A percentile compares a stretch with the other conserved stretches of the same genome.
These are phyloP conservation scores for Trididemnum miniatum DNA, from an alignment of 23 tunicate genomes.

Conservation along the genomic window DNA sequence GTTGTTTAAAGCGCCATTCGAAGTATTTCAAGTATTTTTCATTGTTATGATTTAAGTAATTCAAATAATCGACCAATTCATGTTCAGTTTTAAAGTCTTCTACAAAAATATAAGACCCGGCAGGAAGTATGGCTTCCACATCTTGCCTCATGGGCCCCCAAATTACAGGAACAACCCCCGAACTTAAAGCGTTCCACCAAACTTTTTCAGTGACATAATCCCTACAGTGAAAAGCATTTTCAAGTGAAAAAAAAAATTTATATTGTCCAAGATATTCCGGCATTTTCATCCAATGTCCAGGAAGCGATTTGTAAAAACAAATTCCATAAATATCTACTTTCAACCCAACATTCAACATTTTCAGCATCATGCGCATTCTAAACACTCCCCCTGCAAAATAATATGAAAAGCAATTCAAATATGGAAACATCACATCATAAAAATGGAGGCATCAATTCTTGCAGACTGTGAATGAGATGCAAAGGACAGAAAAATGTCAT, in stretches of 20 bases:
- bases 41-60: constrained; percentile 33
- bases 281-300: constrained; percentile 26
- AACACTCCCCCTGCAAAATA: neutral
- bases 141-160: constrained; percentile 56
- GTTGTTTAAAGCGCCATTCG: constrained; percentile 25
- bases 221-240: constrained; percentile 57
- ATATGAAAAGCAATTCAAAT: too few species aligned
- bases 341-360: constrained; percentile 8
- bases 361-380: neutral
- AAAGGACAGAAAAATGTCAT: too few species aligned
- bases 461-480: too few species aligned
- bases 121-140: constrained; percentile 33
- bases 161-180: constrained; percentile 61
- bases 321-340: constrained; percentile 33
- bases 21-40: constrained; percentile 31
- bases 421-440: too few species aligned
- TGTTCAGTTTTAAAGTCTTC: constrained; percentile 45
- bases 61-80: constrained; percentile 21
- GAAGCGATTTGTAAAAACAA: constrained; percentile 6
- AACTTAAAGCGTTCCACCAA: constrained; percentile 36
- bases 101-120: constrained; percentile 41
- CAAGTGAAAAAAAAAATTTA: constrained; percentile 75
- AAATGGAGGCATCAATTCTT: too few species aligned
- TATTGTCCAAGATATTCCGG: neutral
- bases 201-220: constrained; percentile 50